Evolutionary conservation across 2,113 vertebrate genomes (phyloP).

Genomic region (Malaclemys terrapin): DNA sequence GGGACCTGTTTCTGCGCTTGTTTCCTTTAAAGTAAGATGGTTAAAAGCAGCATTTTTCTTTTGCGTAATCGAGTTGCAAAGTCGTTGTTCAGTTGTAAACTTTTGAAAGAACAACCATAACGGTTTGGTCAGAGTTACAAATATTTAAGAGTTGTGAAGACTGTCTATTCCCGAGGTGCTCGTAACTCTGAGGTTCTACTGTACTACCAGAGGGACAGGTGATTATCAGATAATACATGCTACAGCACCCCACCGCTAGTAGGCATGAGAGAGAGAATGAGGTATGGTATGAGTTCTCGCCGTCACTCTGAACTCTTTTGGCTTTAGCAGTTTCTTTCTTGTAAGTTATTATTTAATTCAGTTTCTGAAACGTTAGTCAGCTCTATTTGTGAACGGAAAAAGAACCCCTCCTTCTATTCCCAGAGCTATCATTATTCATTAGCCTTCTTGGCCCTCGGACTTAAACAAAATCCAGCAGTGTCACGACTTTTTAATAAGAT

Average conservation of each 20-base stretch:
- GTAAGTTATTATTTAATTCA: background rate
- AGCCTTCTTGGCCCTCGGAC: constrained; percentile 64
- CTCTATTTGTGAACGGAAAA: constrained; percentile 32
- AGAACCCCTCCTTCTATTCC: constrained; percentile 46
- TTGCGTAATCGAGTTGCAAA: no score
- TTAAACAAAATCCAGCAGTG: constrained; percentile 69
- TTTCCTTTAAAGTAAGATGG: no score
- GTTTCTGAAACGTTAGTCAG: constrained; percentile 17
- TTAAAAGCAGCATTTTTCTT: no score
- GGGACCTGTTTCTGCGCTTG: no score
- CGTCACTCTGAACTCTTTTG: background rate
- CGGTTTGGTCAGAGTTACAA: no score
- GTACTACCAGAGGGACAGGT: no score
- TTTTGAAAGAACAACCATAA: no score
- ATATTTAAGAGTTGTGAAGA: no score
- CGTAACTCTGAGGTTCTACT: no score
- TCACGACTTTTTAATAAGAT: constrained; percentile 78
- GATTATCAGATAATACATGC: background rate
- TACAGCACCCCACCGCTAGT: background rate
- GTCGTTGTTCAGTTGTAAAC: no score
- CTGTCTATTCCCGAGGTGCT: no score
- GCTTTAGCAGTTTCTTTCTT: background rate
- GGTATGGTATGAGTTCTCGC: background rate
- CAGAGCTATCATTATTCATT: constrained; percentile 71
- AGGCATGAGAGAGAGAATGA: background rate